A percentile compares a stretch with the other conserved stretches of the same genome.
Conservation (phyloP, 2,888 invertebrate species). For the Drosophila cracens region DNA sequence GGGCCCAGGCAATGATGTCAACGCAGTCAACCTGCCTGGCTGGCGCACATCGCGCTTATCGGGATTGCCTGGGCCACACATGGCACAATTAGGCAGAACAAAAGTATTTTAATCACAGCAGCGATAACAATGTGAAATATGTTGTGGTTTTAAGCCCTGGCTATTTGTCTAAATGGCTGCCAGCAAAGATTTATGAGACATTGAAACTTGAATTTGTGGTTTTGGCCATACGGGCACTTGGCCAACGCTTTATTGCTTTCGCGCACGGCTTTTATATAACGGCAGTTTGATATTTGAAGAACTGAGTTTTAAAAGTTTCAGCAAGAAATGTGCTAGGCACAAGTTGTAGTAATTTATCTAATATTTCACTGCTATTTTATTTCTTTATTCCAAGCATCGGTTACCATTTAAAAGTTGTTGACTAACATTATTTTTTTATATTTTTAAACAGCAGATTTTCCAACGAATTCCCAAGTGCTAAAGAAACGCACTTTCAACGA, state of each 20-base stretch:
- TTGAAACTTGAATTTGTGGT: conserved; percentile 60
- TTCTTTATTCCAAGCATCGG: not conserved
- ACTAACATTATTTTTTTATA: not conserved
- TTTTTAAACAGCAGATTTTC: not conserved
- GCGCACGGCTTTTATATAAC: conserved; percentile 6
- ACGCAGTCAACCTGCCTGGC: conserved; percentile 4
- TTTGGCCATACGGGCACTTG: conserved; percentile 41
- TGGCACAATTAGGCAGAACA: conserved; percentile 61
- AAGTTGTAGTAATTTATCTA: not conserved
- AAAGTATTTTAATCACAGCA: conserved; percentile 53
- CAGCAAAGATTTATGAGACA: conserved; percentile 66
- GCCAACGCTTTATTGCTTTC: conserved; percentile 10
- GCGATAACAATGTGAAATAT: conserved; percentile 65
- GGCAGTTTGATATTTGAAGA: not conserved
- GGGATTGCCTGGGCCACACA: conserved; percentile 30
- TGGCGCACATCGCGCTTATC: conserved; percentile 28
- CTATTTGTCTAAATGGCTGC: conserved; percentile 22
- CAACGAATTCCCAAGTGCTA: not conserved
- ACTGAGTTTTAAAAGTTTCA: not conserved
- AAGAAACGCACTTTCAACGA: not conserved
- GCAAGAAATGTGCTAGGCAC: not conserved
- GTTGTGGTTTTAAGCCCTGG: conserved; percentile 36
- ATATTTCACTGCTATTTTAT: not conserved
- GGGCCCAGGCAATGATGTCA: not conserved
- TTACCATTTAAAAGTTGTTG: not conserved